A percentile compares a stretch with the other conserved stretches of the same genome.
Evolutionary conservation across 1,140 invertebrate species (phyloP).

Genomic region (Nasonia vitripennis): DNA sequence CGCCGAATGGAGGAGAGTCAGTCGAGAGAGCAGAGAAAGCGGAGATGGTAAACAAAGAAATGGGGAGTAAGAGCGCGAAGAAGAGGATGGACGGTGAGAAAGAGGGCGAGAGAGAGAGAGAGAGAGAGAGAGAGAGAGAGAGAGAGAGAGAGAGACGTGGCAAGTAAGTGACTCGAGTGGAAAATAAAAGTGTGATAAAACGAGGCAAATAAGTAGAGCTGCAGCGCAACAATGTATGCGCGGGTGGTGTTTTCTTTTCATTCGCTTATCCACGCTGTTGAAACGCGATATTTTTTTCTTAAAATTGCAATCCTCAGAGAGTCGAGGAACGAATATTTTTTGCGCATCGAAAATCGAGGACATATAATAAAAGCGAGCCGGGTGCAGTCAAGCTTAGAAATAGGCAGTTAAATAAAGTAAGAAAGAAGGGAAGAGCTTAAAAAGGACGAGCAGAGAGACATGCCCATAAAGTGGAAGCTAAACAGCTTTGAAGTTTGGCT

Average conservation of each 20-base stretch:
- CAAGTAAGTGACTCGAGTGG: background rate
- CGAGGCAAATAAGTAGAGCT: too few relatives aligned
- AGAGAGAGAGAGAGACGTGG: background rate
- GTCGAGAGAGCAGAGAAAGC: slow-evolving; percentile 14
- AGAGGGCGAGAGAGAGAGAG: background rate
- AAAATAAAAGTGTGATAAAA: too few relatives aligned
- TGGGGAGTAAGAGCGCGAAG: background rate
- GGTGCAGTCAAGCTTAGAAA: too few relatives aligned
- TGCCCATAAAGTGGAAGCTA: slow-evolving; percentile 29
- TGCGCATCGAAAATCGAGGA: too few relatives aligned
- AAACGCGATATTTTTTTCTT: too few relatives aligned
- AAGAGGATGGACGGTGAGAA: background rate
- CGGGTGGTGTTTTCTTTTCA: too few relatives aligned
- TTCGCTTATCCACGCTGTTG: too few relatives aligned
- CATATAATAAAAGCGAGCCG: too few relatives aligned
- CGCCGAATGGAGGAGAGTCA: background rate
- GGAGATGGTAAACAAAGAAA: background rate
- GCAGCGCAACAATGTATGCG: too few relatives aligned
- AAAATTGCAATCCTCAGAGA: too few relatives aligned
- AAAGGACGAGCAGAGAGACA: background rate
- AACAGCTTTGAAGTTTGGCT: slow-evolving; percentile 40
- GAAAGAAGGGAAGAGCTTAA: slow-evolving; percentile 31
- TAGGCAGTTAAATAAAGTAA: slow-evolving; percentile 4
- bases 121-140: background rate
- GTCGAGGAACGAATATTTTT: too few relatives aligned